Percentiles rank a stretch among this genome's conserved stretches.
Evolutionary conservation across 1,140 invertebrate genomes (phyloP).

Genomic region (Ptiloglossa arizonensis): DNA sequence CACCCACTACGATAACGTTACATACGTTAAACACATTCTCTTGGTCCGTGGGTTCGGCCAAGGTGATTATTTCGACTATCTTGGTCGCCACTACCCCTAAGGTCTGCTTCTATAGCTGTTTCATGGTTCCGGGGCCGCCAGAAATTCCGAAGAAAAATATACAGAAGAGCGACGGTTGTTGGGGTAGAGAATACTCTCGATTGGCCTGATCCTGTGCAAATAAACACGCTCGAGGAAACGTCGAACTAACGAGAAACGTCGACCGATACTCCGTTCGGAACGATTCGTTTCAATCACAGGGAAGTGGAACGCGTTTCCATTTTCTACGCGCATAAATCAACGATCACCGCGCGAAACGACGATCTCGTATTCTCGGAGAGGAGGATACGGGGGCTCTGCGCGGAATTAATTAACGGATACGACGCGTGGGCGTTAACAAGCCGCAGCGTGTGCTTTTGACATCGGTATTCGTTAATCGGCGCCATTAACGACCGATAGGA

Average conservation of each 20-base stretch:
- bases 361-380: slow-evolving; percentile 20
- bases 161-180: too few relatives aligned
- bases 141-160: too few relatives aligned
- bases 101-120: too few relatives aligned
- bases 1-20: too few relatives aligned
- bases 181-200: too few relatives aligned
- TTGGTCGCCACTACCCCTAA: too few relatives aligned
- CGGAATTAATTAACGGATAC: slow-evolving; percentile 60
- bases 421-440: slow-evolving; percentile 50
- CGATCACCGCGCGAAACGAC: slow-evolving; percentile 31
- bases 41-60: too few relatives aligned
- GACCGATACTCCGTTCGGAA: too few relatives aligned
- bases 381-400: background rate
- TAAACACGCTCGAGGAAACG: background rate
- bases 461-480: slow-evolving; percentile 56
- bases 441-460: slow-evolving; percentile 36
- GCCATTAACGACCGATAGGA: slow-evolving; percentile 63
- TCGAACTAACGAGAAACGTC: background rate
- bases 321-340: slow-evolving; percentile 47
- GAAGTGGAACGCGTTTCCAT: slow-evolving; percentile 19
- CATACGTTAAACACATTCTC: too few relatives aligned
- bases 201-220: too few relatives aligned
- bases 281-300: background rate
- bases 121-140: too few relatives aligned
- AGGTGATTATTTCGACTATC: too few relatives aligned